Evolutionary conservation across 1,140 invertebrate species (phyloP).

Genomic region (Psilanteris sp.): DNA sequence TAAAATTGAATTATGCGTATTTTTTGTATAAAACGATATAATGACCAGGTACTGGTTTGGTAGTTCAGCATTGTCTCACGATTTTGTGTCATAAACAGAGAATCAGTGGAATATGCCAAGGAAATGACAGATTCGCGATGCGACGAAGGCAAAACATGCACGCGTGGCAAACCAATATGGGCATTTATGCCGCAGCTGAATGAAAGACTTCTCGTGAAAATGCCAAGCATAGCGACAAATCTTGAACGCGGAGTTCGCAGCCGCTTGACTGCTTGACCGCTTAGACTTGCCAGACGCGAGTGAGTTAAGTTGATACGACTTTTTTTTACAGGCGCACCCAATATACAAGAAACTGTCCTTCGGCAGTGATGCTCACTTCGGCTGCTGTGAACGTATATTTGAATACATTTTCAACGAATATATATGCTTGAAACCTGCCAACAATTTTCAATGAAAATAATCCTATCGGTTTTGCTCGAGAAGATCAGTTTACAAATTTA

Average conservation of each 20-base stretch:
- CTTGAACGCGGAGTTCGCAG: conserved; percentile 65
- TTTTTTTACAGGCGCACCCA: conserved; percentile 78
- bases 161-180: conserved; percentile 71
- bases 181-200: conserved; percentile 74
- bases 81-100: conserved; percentile 29
- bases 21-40: too few species aligned
- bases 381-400: conserved; percentile 38
- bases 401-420: conserved; percentile 44
- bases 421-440: too few species aligned
- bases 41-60: conserved; percentile 8
- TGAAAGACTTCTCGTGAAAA: conserved; percentile 77
- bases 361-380: conserved; percentile 74
- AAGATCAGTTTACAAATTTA: too few species aligned
- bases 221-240: conserved; percentile 77
- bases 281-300: conserved; percentile 72
- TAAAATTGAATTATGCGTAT: too few species aligned
- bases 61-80: conserved; percentile 29
- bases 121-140: conserved; percentile 50
- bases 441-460: too few species aligned
- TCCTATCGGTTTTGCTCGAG: too few species aligned
- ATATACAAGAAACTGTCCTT: conserved; percentile 77
- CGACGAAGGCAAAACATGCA: conserved; percentile 66
- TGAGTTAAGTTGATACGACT: conserved; percentile 75
- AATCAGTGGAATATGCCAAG: conserved; percentile 34
- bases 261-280: conserved; percentile 64